Conservation (phyloP, 2,888 invertebrate species). For the Abrostola tripartita region DNA sequence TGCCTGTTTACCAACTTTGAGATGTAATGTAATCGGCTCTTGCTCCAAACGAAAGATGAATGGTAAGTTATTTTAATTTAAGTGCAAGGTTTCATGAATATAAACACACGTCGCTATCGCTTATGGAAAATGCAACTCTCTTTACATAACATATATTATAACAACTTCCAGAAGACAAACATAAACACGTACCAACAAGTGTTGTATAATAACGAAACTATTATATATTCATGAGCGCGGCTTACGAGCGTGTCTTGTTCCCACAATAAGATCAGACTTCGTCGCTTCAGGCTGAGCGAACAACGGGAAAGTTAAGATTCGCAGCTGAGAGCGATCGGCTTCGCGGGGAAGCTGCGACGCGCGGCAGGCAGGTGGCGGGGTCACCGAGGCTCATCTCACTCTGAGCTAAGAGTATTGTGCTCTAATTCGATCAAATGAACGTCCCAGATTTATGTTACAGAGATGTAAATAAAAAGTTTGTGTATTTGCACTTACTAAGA, state of each 20-base stretch:
- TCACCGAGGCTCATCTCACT: slow-evolving; percentile 12
- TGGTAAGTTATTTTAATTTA: too few relatives aligned
- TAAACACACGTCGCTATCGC: not conserved
- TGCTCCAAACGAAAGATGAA: too few relatives aligned
- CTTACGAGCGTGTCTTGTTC: not conserved
- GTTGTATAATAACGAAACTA: slow-evolving; percentile 2
- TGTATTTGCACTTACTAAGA: too few relatives aligned
- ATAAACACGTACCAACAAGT: not conserved
- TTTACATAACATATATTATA: not conserved
- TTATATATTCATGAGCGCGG: not conserved
- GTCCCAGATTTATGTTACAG: too few relatives aligned
- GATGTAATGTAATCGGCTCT: too few relatives aligned
- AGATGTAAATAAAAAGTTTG: too few relatives aligned
- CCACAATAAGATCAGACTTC: slow-evolving; percentile 1
- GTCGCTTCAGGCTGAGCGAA: not conserved
- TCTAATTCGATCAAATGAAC: slow-evolving; percentile 8
- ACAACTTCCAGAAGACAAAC: not conserved
- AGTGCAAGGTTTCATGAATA: not conserved
- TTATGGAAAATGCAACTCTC: not conserved
- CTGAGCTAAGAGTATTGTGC: too few relatives aligned
- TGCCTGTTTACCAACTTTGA: too few relatives aligned
- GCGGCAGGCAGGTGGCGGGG: slow-evolving; percentile 20
- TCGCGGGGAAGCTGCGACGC: slow-evolving; percentile 11
- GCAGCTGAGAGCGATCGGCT: slow-evolving; percentile 20
- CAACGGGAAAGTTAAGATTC: slow-evolving; percentile 10